Base-by-base conservation (phyloP, 2,888 invertebrate species). In the Synergus gifuensis region DNA sequence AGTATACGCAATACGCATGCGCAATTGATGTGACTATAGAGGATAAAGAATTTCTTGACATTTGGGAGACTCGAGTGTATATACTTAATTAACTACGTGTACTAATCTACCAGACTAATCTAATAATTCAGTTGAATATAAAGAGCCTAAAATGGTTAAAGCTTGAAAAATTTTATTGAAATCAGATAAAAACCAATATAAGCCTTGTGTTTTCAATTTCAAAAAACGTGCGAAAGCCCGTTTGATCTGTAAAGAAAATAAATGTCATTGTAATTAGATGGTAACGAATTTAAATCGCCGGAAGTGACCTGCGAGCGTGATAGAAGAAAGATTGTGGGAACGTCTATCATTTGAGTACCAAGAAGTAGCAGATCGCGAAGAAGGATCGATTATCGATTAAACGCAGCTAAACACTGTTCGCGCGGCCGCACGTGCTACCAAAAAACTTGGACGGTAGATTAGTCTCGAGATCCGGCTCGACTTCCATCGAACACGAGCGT, bases 401-500 rank as follows among this genome's bases (percentile, higher is more conserved):
- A 79, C 83, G 58, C 62, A 83, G 79, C 80, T 78, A 79, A 81
- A 67, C 22, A 67, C 44, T n/a, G 11, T 67, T 81, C 49, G 76
- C 81, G 79, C 63, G 79, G 82, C 80, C 80, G 82, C 84, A 82
- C 84, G 84, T 83, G 84, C 84, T 83, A 82, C 80, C 46, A 76
- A 84, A 84, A 84, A 83, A 84, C 80, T 78, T 79, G 81, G 82
- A 82, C 81, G 81, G 82, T 79, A 83, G 81, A 83, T 83, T 84
- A 84, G 84, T 83, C 83, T 83, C 81, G 81, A 79, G 81, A 76
- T 81, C 77, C 81, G 78, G 76, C 76, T 76, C 46, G 79, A 83
- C 78, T 80, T 77, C 77, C 79, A 77, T 73, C 67, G 79, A 84
- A 88, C 89, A 87, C 88, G 88, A 88, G 88, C 88, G 88, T 88